Base-by-base conservation (phyloP, 1,140 invertebrate genomes). In the Euborellia annulipes region DNA sequence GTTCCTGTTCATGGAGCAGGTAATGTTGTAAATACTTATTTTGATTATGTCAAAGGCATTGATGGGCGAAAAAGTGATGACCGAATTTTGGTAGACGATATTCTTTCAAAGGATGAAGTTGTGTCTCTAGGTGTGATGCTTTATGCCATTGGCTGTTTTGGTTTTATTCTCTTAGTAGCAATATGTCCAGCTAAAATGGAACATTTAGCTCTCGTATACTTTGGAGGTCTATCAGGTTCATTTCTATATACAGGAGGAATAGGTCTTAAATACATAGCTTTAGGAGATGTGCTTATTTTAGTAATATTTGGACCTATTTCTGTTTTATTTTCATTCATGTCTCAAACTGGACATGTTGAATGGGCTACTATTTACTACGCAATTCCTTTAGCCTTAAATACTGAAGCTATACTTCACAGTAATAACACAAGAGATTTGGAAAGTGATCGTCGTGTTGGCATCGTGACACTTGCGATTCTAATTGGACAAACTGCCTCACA, bases 1-100 rank as follows among this genome's bases (percentile, higher is more conserved):
- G 67, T 93, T 41, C 88, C 83, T 13, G 90, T 95, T 2, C 91
- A 95, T 62, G 88, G 87, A 40, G 91, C 91, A 44, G 91, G 90
- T 30, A 95, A 95, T 65, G 78, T 95, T n/a, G 90, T 96, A 1
- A 95, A 96, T 60, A 95, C 90, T 0, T 95, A 94, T 62, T 94
- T 82, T 60, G 90, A 95, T 66, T 96, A 86, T 60, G 74, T 87
- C 6, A 87, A 88, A 67, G 91, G 90, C 22, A 89, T 95, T 36
- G 91, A 94, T 58, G 85, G 82, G 58, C 75, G 85, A 43, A 88
- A 86, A 64, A 86, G 85, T 54, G 89, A 94, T 56, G 90, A 96
- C 59, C 73, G 89, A 56, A 94, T 86, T 51, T 64, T 95, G 41
- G 90, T 95, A 8, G 90, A 95, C 68, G 79, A 87, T 52, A 77